Evolutionary conservation across 2,113 vertebrate genomes (phyloP).

Genomic region (Cichladusa arquata): DNA sequence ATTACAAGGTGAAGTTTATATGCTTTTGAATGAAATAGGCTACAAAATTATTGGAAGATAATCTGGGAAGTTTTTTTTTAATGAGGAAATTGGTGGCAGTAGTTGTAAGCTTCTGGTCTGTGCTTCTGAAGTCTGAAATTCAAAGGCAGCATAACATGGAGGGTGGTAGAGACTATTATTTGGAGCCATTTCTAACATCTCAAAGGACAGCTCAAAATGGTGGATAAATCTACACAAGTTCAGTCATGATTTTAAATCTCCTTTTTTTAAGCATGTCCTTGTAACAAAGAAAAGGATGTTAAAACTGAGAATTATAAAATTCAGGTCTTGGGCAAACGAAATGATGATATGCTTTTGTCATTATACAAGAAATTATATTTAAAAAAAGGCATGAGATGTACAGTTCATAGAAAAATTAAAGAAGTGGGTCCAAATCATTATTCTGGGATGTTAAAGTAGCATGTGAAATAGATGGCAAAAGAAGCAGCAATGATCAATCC

Average conservation of each 20-base stretch:
- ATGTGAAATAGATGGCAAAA: constrained; percentile 23
- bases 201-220: background rate
- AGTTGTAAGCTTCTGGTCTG: background rate
- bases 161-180: background rate
- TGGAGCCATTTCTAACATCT: background rate
- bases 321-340: background rate
- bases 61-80: background rate
- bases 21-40: background rate
- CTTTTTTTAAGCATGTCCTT: fast-evolving
- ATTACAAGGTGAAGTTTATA: background rate
- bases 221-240: background rate
- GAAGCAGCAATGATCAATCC: constrained; percentile 41
- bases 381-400: background rate
- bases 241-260: background rate
- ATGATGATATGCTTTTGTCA: background rate
- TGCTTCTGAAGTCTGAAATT: background rate
- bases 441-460: constrained; percentile 20
- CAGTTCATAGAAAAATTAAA: constrained; percentile 26
- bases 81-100: background rate
- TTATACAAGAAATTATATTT: background rate
- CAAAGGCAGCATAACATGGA: background rate
- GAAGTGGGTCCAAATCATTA: constrained; percentile 6
- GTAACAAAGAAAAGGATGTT: background rate
- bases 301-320: background rate
- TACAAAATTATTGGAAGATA: background rate